phyloP scores from a whole-genome alignment of 2,113 vertebrate species.

The Lepisosteus osseus region DNA sequence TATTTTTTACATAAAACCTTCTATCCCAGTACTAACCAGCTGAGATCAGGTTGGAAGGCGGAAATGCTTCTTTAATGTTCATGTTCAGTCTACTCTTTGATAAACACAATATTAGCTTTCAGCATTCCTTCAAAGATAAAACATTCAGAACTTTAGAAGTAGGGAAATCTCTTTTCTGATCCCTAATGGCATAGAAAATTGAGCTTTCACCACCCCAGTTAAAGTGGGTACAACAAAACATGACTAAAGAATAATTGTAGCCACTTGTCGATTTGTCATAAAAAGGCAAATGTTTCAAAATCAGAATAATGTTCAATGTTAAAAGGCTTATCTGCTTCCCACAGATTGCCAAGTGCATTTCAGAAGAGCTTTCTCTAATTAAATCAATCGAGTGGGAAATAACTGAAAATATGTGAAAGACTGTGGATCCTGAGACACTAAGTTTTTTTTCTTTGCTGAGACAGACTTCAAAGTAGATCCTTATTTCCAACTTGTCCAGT shows the following conservation, averaged over 20 bases:
- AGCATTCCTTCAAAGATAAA: too few species aligned
- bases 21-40: too few species aligned
- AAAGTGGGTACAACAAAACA: conserved; percentile 4
- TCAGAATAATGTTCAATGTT: not conserved
- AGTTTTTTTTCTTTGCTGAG: not conserved
- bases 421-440: conserved; percentile 14
- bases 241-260: not conserved
- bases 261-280: not conserved
- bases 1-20: too few species aligned
- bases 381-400: conserved; percentile 1
- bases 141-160: too few species aligned
- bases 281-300: conserved; percentile 8
- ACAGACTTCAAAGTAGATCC: not conserved
- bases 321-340: conserved; percentile 35
- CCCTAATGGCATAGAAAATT: too few species aligned
- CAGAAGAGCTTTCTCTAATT: conserved; percentile 25
- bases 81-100: too few species aligned
- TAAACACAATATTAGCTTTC: too few species aligned
- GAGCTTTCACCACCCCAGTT: not conserved
- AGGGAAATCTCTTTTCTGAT: too few species aligned
- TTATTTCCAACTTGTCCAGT: not conserved
- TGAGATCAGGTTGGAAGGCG: too few species aligned
- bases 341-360: conserved; percentile 24
- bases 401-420: not conserved
- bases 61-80: too few species aligned